These are phyloP conservation scores for Dallia pectoralis DNA, from an alignment of 2,797 vertebrate species.

Conservation along the genomic window DNA sequence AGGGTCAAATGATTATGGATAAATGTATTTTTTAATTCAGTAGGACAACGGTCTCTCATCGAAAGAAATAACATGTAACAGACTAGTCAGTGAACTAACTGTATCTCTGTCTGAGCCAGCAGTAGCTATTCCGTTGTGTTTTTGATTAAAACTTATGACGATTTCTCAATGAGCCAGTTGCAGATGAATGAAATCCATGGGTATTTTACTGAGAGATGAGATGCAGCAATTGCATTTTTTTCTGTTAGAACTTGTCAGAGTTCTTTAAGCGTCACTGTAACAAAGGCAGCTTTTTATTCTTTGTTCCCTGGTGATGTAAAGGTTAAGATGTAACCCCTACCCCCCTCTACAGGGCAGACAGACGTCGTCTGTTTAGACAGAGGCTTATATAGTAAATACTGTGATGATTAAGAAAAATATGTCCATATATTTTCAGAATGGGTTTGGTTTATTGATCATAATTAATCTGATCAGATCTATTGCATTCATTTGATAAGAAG, in stretches of 20 bases:
- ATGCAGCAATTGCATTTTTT: background rate
- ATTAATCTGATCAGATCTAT: background rate
- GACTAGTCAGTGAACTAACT: background rate
- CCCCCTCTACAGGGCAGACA: constrained; percentile 31
- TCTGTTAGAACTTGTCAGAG: constrained; percentile 24
- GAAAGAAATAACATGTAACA: background rate
- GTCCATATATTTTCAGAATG: background rate
- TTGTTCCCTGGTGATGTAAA: constrained; percentile 33
- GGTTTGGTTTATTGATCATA: background rate
- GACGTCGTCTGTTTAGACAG: constrained; percentile 34
- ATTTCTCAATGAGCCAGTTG: constrained; percentile 18
- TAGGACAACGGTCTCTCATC: constrained; percentile 13
- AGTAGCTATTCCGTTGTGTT: constrained; percentile 15
- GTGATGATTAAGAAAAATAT: constrained; percentile 17
- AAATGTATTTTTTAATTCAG: constrained; percentile 22
- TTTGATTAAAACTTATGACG: constrained; percentile 13
- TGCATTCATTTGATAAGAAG: constrained; percentile 1
- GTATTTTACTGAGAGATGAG: background rate
- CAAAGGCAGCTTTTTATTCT: constrained; percentile 54
- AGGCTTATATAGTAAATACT: background rate
- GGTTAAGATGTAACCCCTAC: constrained; percentile 32
- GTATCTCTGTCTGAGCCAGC: constrained; percentile 33
- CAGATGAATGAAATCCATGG: constrained; percentile 11
- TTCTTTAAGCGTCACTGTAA: constrained; percentile 26
- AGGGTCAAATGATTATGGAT: constrained; percentile 22